Evolutionary conservation across 1,140 invertebrate species (phyloP).

Genomic region (Hetaerina americana): DNA sequence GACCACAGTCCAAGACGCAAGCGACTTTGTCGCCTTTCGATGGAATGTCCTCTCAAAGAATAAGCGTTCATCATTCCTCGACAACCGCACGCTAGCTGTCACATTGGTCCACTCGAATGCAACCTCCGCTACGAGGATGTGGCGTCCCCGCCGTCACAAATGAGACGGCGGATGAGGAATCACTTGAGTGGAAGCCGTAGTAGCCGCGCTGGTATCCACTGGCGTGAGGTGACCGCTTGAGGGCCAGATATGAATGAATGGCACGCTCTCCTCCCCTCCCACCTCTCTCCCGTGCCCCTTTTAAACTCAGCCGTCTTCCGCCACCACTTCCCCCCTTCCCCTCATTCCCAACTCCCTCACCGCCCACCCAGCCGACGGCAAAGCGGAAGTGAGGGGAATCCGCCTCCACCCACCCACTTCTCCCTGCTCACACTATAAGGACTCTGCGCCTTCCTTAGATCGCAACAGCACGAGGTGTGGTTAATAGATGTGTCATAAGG

Average conservation of each 20-base stretch:
- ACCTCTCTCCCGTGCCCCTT: background rate
- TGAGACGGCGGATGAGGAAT: background rate
- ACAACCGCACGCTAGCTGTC: no score
- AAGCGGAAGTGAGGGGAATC: background rate
- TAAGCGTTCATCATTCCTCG: no score
- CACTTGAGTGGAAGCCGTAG: no score
- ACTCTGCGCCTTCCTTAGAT: no score
- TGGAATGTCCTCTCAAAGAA: no score
- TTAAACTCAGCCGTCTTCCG: background rate
- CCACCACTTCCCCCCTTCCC: background rate
- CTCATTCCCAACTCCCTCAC: background rate
- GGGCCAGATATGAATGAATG: background rate
- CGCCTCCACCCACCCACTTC: background rate
- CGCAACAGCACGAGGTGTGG: no score
- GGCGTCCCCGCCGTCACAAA: background rate
- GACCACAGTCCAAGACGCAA: no score
- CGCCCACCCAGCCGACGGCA: background rate
- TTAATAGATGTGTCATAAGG: no score
- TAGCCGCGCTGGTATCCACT: no score
- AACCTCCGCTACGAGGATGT: background rate
- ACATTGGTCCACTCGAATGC: no score
- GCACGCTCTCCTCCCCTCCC: background rate
- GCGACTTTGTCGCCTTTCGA: no score
- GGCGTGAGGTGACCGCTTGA: background rate
- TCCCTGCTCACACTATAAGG: no score